Evolutionary conservation across 2,797 vertebrate species (phyloP), one percentile per base, ranked within the genome.

Genomic region (Sarcoramphus papa): DNA sequence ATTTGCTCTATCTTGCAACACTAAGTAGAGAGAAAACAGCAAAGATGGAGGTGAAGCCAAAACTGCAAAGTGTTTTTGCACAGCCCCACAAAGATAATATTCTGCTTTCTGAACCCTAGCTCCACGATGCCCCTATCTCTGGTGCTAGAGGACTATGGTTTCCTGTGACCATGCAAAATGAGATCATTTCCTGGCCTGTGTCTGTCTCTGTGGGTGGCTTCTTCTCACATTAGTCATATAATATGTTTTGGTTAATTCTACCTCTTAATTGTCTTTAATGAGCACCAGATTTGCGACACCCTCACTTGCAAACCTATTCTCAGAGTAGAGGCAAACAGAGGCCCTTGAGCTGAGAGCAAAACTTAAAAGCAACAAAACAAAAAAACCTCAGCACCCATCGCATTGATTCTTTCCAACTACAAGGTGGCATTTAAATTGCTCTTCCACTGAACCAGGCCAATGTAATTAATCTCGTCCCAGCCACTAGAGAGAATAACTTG

Each of bases 201-300:
- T 94, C 93, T 28, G 96, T 98, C 98, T 98, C 98, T 96, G 98
- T 98, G 98, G 98, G 99, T 99, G 98, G 98, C 97, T 99, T 98
- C 97, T 98, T 96, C 96, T 97, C 95, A 96, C 98, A 98, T 99
- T 99, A 98, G 99, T 98, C 96, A 97, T 97, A 96, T 98, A 99
- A 98, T 98, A 98, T 98, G 97, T 97, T 98, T 98, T 98, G 94
- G 98, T 98, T 98, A 98, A 98, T 98, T 98, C 98, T 98, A 98
- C 98, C 94, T 98, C 98, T 98, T 99, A 98, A 99, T 99, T 99
- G 98, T 98, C 97, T 98, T 93, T 98, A 99, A 99, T 98, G 98
- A 98, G 96, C 97, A 98, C 96, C 98, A 98, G 98, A 98, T 98
- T 98, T 97, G 92, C 19, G 25, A 97, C 91, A 94, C 95, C 96